These are phyloP conservation scores for Tribolium freemani DNA, from an alignment of 2,888 invertebrate species.

Conservation along the genomic window DNA sequence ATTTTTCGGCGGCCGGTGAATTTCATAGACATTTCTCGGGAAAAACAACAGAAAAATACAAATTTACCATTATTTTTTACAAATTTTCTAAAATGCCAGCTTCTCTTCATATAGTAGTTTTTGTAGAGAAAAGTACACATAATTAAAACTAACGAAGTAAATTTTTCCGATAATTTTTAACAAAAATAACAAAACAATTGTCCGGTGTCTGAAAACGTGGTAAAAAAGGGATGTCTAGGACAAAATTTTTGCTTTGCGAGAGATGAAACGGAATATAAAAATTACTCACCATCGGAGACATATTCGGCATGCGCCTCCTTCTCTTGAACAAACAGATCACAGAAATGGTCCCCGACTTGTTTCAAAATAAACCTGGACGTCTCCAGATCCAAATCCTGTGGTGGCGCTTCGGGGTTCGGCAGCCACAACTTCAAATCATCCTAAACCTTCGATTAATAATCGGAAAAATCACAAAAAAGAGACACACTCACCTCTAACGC, in stretches of 20 bases:
- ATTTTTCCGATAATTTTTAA: too few species aligned
- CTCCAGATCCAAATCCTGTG: conserved; percentile 84
- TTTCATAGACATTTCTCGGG: too few species aligned
- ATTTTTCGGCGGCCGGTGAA: too few species aligned
- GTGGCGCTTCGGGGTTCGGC: conserved; percentile 79
- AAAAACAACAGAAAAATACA: too few species aligned
- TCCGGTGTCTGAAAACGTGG: too few species aligned
- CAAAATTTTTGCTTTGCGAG: not conserved
- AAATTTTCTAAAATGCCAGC: too few species aligned
- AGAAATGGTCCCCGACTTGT: conserved; percentile 95
- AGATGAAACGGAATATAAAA: not conserved
- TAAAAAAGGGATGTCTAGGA: too few species aligned
- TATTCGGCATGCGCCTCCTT: conserved; percentile 86
- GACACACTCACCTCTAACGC: conserved; percentile 76
- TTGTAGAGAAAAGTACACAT: too few species aligned
- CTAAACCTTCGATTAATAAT: conserved; percentile 65
- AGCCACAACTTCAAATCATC: conserved; percentile 89
- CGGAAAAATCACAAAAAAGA: not conserved
- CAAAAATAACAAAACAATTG: too few species aligned
- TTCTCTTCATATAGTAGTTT: too few species aligned
- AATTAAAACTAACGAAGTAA: too few species aligned
- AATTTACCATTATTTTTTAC: too few species aligned
- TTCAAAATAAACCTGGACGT: conserved; percentile 89
- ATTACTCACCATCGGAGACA: conserved; percentile 78
- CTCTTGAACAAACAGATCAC: conserved; percentile 92